Evolutionary conservation across 2,888 invertebrate species (phyloP).

Genomic region (Seladonia tumulorum): DNA sequence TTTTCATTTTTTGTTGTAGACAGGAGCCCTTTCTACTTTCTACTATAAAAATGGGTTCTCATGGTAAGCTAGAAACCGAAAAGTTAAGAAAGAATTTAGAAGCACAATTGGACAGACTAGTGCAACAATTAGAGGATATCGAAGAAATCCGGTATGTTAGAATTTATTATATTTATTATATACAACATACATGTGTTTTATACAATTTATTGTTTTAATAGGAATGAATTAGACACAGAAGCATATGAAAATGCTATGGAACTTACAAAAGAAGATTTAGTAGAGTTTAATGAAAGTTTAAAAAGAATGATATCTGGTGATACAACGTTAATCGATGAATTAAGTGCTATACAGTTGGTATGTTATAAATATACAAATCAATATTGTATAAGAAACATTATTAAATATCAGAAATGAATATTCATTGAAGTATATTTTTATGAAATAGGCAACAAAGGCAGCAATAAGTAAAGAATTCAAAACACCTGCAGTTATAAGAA

Average conservation of each 20-base stretch:
- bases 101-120: constrained; percentile 88
- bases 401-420: neutral
- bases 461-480: constrained; percentile 91
- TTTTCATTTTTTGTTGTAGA: neutral
- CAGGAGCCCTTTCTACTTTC: neutral
- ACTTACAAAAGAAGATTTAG: constrained; percentile 89
- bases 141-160: constrained; percentile 88
- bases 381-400: neutral
- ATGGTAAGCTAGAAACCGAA: constrained; percentile 87
- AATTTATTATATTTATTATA: constrained; percentile 9
- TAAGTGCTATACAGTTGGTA: constrained; percentile 89
- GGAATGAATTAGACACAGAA: constrained; percentile 87
- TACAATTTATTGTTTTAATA: constrained; percentile 72
- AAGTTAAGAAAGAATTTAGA: constrained; percentile 88
- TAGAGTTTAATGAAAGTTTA: constrained; percentile 88
- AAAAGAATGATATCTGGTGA: constrained; percentile 88
- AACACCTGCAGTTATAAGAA: constrained; percentile 90
- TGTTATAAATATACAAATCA: constrained; percentile 23
- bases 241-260: constrained; percentile 89
- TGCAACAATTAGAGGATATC: constrained; percentile 89
- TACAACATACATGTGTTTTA: neutral
- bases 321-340: constrained; percentile 88
- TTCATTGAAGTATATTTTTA: neutral
- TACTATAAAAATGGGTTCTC: constrained; percentile 83
- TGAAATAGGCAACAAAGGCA: constrained; percentile 88